These are phyloP conservation scores for Oplegnathus fasciatus DNA, from an alignment of 2,113 vertebrate genomes.

Conservation along the genomic window DNA sequence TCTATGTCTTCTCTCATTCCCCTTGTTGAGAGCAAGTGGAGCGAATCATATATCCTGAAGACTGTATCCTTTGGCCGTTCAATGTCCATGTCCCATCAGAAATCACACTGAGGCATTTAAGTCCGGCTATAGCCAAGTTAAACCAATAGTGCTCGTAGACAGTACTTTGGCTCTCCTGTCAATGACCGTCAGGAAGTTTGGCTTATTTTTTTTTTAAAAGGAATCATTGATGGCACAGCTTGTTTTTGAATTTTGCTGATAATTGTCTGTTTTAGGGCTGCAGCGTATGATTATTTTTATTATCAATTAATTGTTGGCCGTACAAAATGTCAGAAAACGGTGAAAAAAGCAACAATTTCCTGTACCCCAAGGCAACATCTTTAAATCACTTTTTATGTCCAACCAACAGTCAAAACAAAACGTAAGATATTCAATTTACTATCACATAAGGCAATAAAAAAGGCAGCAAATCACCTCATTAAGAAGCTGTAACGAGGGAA, in stretches of 20 bases:
- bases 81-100: slow-evolving; percentile 5
- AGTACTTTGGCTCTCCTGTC: not conserved
- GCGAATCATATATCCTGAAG: slow-evolving; percentile 37
- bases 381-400: not conserved
- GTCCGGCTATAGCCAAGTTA: slow-evolving; percentile 1
- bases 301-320: not conserved
- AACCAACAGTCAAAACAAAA: not conserved
- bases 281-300: not conserved
- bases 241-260: not conserved
- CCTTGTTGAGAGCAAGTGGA: slow-evolving; percentile 62
- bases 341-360: not conserved
- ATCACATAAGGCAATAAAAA: not conserved
- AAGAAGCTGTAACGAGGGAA: not conserved
- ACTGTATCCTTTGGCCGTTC: slow-evolving; percentile 20
- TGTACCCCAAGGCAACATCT: not conserved
- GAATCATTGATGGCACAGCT: not conserved
- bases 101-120: slow-evolving; percentile 13
- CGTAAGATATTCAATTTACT: not conserved
- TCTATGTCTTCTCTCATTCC: slow-evolving; percentile 12
- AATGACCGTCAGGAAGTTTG: not conserved
- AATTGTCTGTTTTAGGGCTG: not conserved
- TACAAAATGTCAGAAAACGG: not conserved
- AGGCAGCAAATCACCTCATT: not conserved
- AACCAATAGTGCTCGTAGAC: not conserved
- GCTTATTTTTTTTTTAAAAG: not conserved